Evolutionary conservation across 2,113 vertebrate species (phyloP), one percentile per base, ranked within the genome.

Genomic region (Mesocricetus auratus): DNA sequence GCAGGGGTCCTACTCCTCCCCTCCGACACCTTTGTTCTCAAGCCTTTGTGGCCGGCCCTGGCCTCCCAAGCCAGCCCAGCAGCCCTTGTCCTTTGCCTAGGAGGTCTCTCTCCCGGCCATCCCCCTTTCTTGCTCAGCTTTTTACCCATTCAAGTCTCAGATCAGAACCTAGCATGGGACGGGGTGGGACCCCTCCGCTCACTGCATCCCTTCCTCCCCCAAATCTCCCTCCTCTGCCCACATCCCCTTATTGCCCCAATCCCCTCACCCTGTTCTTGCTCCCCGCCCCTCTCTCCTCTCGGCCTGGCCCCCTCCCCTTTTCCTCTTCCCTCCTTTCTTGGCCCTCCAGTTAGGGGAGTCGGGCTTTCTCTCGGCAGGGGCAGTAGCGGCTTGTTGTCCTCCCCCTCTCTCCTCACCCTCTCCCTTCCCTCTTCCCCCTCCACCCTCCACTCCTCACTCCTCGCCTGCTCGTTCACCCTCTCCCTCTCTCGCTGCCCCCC

Each of bases 401-500:
- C 89, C 77, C 77, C 83, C 86, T 94, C 92, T 90, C 87, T 87
- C 53, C 66, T 89, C 89, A 31, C 93, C 94, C 86, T 71, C 86
- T 73, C 47, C 50, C 47, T n/a, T 69, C 66, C 39, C 71, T 81
- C 94, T 88, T 96, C 78, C 60, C 90, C 85, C 96, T 93, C 90
- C 96, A 89, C 92, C 82, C 90, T 96, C 96, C 97, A 94, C 95
- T 97, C 94, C 85, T 93, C 83, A 58, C 93, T 97, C 93, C 85
- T 93, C 79, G 58, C 92, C 95, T 21, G 94, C 96, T 97, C 96
- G 86, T 93, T 92, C 95, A 96, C 89, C 93, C 97, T 97, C 97
- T 98, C 96, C 83, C 97, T 96, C 96, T 97, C 89, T 94, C 47
- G 90, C 97, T 95, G 91, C 90, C 95, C 94, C 94, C 97, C 97